These are phyloP conservation scores for Ptilodon capucinus DNA, from an alignment of 2,888 invertebrate genomes.

Conservation along the genomic window DNA sequence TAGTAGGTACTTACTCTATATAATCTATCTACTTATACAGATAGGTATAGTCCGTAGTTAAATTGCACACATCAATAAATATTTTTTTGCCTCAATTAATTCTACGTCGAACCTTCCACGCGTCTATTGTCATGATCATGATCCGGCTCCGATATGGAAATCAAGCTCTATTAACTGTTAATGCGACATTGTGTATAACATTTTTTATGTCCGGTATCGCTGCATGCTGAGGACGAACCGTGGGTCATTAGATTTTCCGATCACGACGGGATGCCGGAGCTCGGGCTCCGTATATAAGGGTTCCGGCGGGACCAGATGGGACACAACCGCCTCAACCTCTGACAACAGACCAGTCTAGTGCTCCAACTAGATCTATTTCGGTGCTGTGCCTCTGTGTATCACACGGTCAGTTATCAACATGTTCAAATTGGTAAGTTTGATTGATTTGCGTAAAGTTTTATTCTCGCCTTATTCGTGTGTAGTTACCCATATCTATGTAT, in stretches of 20 bases:
- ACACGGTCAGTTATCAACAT: slow-evolving; percentile 40
- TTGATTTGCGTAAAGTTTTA: too few relatives aligned
- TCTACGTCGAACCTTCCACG: slow-evolving; percentile 32
- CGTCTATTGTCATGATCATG: slow-evolving; percentile 42
- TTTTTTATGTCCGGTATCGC: slow-evolving; percentile 53
- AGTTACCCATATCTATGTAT: too few relatives aligned
- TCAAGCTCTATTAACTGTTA: slow-evolving; percentile 67
- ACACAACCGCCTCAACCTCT: slow-evolving; percentile 35
- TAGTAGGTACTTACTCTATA: background rate
- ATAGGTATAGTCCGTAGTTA: background rate
- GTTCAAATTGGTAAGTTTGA: slow-evolving; percentile 67
- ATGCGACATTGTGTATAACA: slow-evolving; percentile 71
- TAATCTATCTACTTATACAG: background rate
- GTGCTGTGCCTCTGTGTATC: slow-evolving; percentile 34
- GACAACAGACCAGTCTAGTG: slow-evolving; percentile 64
- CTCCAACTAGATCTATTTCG: slow-evolving; percentile 49
- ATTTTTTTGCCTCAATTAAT: slow-evolving; percentile 51
- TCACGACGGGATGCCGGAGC: slow-evolving; percentile 60
- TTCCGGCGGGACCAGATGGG: slow-evolving; percentile 25
- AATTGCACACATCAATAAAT: background rate
- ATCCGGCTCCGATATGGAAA: slow-evolving; percentile 73
- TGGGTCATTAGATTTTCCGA: slow-evolving; percentile 66
- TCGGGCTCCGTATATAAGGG: slow-evolving; percentile 56
- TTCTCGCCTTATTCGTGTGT: too few relatives aligned
- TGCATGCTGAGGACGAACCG: slow-evolving; percentile 51